A percentile compares a stretch with the other conserved stretches of the same genome.
Evolutionary conservation across 2,113 vertebrate genomes (phyloP).

Genomic region (Catharus minimus): DNA sequence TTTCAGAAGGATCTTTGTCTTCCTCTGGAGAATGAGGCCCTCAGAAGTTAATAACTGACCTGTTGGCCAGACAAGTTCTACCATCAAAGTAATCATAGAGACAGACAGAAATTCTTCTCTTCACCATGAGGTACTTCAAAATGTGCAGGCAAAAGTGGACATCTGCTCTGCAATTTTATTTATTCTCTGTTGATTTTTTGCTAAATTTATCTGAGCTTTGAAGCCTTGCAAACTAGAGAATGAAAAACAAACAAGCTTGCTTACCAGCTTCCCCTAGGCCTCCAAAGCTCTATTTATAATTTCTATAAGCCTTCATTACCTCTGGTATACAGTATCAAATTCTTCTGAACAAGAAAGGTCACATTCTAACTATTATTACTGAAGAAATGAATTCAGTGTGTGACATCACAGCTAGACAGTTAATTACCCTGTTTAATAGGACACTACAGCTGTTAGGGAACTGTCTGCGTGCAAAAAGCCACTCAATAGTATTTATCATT

Average conservation of each 20-base stretch:
- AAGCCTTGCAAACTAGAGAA: neutral
- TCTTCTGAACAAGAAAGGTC: conserved; percentile 39
- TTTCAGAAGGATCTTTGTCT: neutral
- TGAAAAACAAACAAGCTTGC: neutral
- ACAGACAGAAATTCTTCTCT: neutral
- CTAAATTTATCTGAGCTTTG: neutral
- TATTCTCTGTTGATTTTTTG: neutral
- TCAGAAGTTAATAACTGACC: neutral
- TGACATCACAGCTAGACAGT: conserved; percentile 32
- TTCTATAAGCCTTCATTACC: conserved; percentile 10
- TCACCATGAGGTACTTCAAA: neutral
- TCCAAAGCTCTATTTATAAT: conserved; percentile 43
- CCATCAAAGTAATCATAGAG: neutral
- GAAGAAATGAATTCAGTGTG: conserved; percentile 37
- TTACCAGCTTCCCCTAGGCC: neutral
- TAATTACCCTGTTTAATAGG: conserved; percentile 11
- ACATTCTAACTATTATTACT: conserved; percentile 52
- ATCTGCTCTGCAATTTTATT: neutral
- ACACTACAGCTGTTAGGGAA: neutral
- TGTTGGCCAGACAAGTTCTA: neutral
- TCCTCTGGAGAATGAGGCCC: neutral
- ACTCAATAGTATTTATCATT: neutral
- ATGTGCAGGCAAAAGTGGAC: neutral
- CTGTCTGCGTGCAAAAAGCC: neutral
- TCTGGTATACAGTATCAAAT: conserved; percentile 22